Evolutionary conservation across 1,140 invertebrate species (phyloP), one percentile per base, ranked within the genome.

Genomic region (Diabrotica undecimpunctata): DNA sequence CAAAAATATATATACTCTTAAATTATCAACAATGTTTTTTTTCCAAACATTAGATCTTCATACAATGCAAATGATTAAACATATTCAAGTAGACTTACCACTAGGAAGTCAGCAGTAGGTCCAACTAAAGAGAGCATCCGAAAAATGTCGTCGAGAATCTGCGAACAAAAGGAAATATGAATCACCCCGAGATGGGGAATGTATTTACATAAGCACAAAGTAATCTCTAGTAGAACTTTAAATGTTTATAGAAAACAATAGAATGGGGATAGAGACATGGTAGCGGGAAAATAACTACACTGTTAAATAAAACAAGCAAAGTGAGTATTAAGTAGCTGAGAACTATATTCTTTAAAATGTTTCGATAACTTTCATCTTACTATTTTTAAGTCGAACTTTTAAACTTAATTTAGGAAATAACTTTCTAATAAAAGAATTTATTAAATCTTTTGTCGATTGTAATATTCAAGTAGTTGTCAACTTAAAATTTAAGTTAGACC

Each of bases 121-220:
- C n/a, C 12, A 41, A 6, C 36, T 37, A 12, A n/a, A 57, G 25
- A 35, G 55, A 12, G 25, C 55, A 37, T 57, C 55, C 37, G 37
- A 37, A 57, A 57, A 57, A 37, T 57, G 36, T n/a, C 55, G 25
- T 4, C 55, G 25, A 57, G 41, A 57, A 57, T 57, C 55, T 57
- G 55, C 55, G 36, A 57, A 57, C 55, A 57, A 57, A 57, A 37
- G 12, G 55, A 57, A 57, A 57, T 57, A 57, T 57, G 55, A 57
- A 57, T 57, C 55, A 37, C 10, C 38, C 11, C 25, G 12, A 57
- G 25, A 37, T 37, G 9, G 25, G 10, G 12, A 37, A 37, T 10
- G 55, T 38, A 57, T 57, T 57, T 57, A 57, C 55, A 57, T 57
- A 57, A 57, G 55, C 36, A 57, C 55, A 36, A 57, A 57, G 37